Evolutionary conservation across 2,888 invertebrate species (phyloP), one percentile per base, ranked within the genome.

Genomic region (Zygaena filipendulae): DNA sequence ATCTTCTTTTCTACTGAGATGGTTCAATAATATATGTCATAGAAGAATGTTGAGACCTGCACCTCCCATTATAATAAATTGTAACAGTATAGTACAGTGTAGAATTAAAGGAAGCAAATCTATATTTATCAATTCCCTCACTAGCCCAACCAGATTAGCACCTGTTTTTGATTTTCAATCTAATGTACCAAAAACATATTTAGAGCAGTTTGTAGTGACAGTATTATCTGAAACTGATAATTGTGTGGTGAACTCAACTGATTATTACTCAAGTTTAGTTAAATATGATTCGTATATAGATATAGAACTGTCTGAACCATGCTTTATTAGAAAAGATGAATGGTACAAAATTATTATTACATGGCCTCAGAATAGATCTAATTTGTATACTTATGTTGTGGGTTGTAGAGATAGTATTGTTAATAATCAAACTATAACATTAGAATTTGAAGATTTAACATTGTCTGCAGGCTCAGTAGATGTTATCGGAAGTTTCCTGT

Each of bases 361-460:
- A 13, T 81, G 81, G 81, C 70, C 71, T 13, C 45, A 42, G 29
- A 54, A 60, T 36, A 52, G 49, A 29, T 59, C 47, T 38, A 50
- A 56, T 26, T 39, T 59, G 30, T 61, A 60, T 48, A 61, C 60
- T 24, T 81, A 80, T 55, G 58, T 67, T 33, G 64, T 79, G 11
- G 70, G 69, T 45, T 61, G 63, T 33, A 62, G 80, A 41, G 66
- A 75, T 29, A 52, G 46, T 19, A 39, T 47, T 3, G 69, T 61
- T 35, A 54, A 44, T 33, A 64, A 63, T 26, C 59, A 62, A 22
- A 69, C 57, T 38, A 59, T 71, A 13, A 49, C 50, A 27, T 62
- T 81, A 51, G 63, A 69, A 36, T 81, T 80, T 62, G 71, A 77
- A 40, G 81, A 81, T 39, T 43, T 64, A 31, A n/a, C n/a, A n/a